phyloP scores from a whole-genome alignment of 1,140 invertebrate species.

The Piezodorus guildinii region DNA sequence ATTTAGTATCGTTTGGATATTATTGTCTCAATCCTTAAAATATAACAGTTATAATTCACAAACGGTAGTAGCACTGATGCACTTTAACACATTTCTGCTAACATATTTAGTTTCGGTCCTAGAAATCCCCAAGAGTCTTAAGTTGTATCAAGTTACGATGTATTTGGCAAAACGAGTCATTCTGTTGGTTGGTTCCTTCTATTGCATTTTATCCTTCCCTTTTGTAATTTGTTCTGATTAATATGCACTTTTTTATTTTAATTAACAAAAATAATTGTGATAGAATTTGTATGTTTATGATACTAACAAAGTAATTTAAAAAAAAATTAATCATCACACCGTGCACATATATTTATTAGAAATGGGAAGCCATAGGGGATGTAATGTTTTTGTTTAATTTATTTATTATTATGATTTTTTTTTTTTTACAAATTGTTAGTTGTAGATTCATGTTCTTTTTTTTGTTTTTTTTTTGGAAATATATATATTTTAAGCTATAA shows the following conservation, averaged over 20 bases:
- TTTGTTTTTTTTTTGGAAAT: no score
- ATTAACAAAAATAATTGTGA: slow-evolving; percentile 6
- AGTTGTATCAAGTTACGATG: no score
- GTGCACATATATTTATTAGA: background rate
- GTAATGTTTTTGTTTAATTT: no score
- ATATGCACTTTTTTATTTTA: background rate
- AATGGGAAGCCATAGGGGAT: background rate
- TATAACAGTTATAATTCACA: no score
- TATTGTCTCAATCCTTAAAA: no score
- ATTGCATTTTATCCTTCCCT: slow-evolving; percentile 2
- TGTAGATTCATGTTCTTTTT: background rate
- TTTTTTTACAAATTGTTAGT: background rate
- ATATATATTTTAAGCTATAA: background rate
- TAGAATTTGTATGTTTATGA: slow-evolving; percentile 2
- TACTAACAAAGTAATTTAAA: background rate
- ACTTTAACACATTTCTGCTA: no score
- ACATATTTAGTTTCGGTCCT: no score
- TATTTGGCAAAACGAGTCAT: background rate
- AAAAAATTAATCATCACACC: no score
- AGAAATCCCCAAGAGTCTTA: no score
- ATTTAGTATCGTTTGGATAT: no score
- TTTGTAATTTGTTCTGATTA: slow-evolving; percentile 10
- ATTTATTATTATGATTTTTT: no score
- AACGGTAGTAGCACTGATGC: no score
- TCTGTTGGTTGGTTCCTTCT: slow-evolving; percentile 1